Conservation (phyloP, 2,113 vertebrate genomes). For the Peucedramus taeniatus region DNA sequence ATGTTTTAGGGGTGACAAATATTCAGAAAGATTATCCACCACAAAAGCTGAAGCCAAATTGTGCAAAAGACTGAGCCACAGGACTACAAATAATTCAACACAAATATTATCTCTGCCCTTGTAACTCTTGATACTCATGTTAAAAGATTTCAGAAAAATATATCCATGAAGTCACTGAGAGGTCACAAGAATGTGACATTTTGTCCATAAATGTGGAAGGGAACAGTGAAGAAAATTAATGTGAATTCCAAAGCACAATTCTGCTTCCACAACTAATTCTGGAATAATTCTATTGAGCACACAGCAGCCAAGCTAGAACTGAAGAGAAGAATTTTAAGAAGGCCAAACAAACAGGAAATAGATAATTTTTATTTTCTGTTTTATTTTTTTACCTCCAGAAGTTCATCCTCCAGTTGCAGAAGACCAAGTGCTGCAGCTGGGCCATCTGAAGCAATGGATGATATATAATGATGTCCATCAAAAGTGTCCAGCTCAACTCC, state of each 20-base stretch:
- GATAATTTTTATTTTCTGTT: not conserved
- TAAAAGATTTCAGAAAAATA: not conserved
- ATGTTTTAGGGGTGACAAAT: constrained; percentile 10
- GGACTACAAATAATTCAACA: not conserved
- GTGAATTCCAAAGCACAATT: not conserved
- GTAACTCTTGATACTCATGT: not conserved
- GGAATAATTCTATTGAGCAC: not conserved
- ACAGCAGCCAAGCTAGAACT: not conserved
- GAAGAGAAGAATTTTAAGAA: not conserved
- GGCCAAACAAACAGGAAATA: not conserved
- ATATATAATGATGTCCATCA: constrained; percentile 95
- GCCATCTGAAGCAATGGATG: constrained; percentile 86
- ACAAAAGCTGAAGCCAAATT: not conserved
- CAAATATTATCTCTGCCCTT: not conserved
- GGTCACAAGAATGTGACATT: not conserved
- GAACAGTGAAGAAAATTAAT: not conserved
- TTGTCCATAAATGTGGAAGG: not conserved
- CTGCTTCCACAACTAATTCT: not conserved
- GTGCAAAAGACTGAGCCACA: not conserved
- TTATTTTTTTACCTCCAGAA: constrained; percentile 84
- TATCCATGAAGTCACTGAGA: not conserved
- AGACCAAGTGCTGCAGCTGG: constrained; percentile 79
- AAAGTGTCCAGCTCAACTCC: constrained; percentile 94
- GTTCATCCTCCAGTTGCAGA: constrained; percentile 89
- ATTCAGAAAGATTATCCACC: not conserved